Base-by-base conservation (phyloP, 1,140 invertebrate genomes). In the Antheraea pernyi region DNA sequence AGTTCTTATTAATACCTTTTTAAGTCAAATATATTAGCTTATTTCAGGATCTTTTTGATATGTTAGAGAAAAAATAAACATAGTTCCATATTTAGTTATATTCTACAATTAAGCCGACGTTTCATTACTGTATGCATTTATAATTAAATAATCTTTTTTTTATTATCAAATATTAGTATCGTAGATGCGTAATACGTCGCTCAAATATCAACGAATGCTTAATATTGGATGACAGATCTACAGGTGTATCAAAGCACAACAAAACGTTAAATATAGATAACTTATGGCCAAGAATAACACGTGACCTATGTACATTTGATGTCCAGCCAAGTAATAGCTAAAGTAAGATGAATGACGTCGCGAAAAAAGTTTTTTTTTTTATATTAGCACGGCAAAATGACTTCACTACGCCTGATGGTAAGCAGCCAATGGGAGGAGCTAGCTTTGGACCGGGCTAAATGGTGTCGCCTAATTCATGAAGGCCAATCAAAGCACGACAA, bases 201-300 rank as follows among this genome's bases (percentile, higher is more conserved):
- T 53, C 10, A 53, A 53, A 53, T 13, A 53, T 53, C 46, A 53
- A 53, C 13, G 13, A 53, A 53, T 1, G 46, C 9, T 53, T n/a
- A 53, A 16, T 53, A 53, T 11, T 53, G 46, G 16, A 53, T 16
- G 46, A 7, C 6, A 53, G 46, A n/a, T 53, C 46, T 16, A 53
- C 46, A 13, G 46, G 16, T 53, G 46, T 53, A 53, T 10, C 13
- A 53, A 11, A 53, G 16, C 9, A 16, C 46, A 53, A 53, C 16
- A 53, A 53, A 53, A 53, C 46, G 46, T 53, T 16, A 13, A 53
- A 53, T 53, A 53, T 53, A 53, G 46, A 53, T 53, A 53, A 53
- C 46, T 53, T 53, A 53, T n/a, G 46, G 46, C 46, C 46, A 53
- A 53, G 11, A 53, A 53, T 53, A 53, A 53, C 46, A 53, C 46